phyloP scores from a whole-genome alignment of 2,797 vertebrate species.

The Typhlichthys eigenmanni region DNA sequence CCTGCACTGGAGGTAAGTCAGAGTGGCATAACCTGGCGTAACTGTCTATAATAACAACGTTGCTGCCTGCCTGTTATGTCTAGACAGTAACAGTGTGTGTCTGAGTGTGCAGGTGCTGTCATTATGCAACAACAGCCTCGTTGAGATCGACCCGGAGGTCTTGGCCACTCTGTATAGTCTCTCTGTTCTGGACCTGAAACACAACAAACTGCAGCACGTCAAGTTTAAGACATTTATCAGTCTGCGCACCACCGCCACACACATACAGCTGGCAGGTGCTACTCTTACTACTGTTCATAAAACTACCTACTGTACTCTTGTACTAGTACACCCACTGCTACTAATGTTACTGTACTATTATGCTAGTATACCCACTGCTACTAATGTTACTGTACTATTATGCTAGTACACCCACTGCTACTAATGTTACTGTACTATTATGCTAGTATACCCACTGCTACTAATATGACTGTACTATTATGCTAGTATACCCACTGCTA shows the following conservation, averaged over 20 bases:
- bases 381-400: too few relatives aligned
- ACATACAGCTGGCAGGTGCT: slow-evolving; percentile 74
- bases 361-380: too few relatives aligned
- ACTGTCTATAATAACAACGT: not conserved
- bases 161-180: slow-evolving; percentile 72
- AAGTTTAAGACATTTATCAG: slow-evolving; percentile 77
- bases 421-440: too few relatives aligned
- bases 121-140: slow-evolving; percentile 76
- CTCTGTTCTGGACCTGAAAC: slow-evolving; percentile 64
- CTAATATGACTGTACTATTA: too few relatives aligned
- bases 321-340: too few relatives aligned
- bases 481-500: too few relatives aligned
- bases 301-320: not conserved
- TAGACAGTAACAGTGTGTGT: too few relatives aligned
- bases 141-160: slow-evolving; percentile 66
- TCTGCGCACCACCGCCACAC: slow-evolving; percentile 70
- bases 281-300: not conserved
- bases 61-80: not conserved
- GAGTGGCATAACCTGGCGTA: not conserved
- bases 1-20: slow-evolving; percentile 69
- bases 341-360: too few relatives aligned
- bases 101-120: slow-evolving; percentile 58
- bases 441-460: too few relatives aligned
- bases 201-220: slow-evolving; percentile 72
- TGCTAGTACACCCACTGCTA: too few relatives aligned